Conservation (phyloP, 2,888 invertebrate species). For the Synanthedon andrenaeformis region DNA sequence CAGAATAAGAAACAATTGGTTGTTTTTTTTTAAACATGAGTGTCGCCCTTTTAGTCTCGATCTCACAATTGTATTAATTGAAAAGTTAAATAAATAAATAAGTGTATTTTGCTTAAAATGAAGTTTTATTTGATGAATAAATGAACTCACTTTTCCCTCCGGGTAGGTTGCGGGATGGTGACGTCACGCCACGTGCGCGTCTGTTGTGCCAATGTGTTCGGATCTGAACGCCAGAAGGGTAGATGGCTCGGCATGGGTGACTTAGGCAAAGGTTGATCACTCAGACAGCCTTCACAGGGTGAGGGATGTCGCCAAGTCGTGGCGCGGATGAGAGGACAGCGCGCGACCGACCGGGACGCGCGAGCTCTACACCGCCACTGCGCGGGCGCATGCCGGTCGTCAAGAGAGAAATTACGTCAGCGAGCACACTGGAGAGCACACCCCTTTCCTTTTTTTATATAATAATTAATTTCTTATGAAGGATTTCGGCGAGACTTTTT, state of each 20-base stretch:
- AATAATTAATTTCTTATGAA: conserved; percentile 61
- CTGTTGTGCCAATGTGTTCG: neutral
- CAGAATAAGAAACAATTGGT: too few species aligned
- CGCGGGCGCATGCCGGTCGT: conserved; percentile 25
- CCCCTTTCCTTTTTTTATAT: conserved; percentile 59
- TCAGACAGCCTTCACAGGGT: conserved; percentile 5
- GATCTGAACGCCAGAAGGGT: neutral
- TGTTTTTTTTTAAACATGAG: too few species aligned
- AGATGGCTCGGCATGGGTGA: conserved; percentile 6
- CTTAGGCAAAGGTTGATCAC: neutral
- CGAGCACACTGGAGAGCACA: conserved; percentile 46
- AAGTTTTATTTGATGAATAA: conserved; percentile 1
- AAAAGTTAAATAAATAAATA: too few species aligned
- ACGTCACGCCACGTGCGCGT: conserved; percentile 46
- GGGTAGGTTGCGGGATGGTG: conserved; percentile 27
- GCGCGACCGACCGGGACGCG: conserved; percentile 52
- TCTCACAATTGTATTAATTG: too few species aligned
- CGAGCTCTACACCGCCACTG: conserved; percentile 51
- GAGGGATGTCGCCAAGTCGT: conserved; percentile 3
- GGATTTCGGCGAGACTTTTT: conserved; percentile 49
- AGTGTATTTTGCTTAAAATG: too few species aligned
- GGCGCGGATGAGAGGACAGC: conserved; percentile 21
- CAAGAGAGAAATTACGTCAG: conserved; percentile 53
- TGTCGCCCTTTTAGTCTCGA: too few species aligned
- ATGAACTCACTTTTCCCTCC: conserved; percentile 42